Base-by-base conservation (phyloP, 2,888 invertebrate genomes). In the Scotopteryx bipunctaria region DNA sequence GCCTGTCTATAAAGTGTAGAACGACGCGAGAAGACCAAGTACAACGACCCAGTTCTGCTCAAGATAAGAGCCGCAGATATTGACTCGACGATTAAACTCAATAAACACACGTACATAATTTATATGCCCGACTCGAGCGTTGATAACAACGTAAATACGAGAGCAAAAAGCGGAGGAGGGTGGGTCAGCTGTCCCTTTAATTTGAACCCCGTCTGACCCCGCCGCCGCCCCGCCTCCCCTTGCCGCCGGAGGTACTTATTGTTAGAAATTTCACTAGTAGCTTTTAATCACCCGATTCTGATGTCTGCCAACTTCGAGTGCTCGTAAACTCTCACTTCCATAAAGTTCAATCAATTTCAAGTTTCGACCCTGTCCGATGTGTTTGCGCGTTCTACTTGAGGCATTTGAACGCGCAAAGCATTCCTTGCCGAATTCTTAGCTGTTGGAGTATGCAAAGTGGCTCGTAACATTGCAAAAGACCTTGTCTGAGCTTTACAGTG, bases 1-100 rank as follows among this genome's bases (percentile, higher is more conserved):
- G 48, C 19, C 48, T 36, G 48, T 49, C 54, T 45, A 49, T 54
- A 54, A 35, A 45, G 38, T 31, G 44, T 33, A 33, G 47, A 29
- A 29, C 44, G 49, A 50, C 37, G 51, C 48, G 62, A 62, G 69
- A 69, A 67, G 71, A 78, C 68, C 74, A 68, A 75, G 77, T 73
- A 70, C 79, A 74, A 71, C 77, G 83, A 81, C 82, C 83, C 71
- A 83, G 70, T 75, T 75, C 64, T 66, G 59, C 48, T 49, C 60
- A 45, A 69, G 74, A 75, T 75, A 75, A 72, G 63, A 57, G 48
- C 59, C 59, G 62, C 66, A 73, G 81, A 79, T 81, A 81, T 79
- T 70, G 73, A 70, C 74, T 69, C 63, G 68, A 65, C 67, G 76
- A 74, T 75, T 73, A 70, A 63, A 64, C 63, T 56, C 56, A 51